A percentile compares a stretch with the other conserved stretches of the same genome.
These are phyloP conservation scores for Brienomyrus brachyistius DNA, from an alignment of 2,113 vertebrate genomes.

Conservation along the genomic window DNA sequence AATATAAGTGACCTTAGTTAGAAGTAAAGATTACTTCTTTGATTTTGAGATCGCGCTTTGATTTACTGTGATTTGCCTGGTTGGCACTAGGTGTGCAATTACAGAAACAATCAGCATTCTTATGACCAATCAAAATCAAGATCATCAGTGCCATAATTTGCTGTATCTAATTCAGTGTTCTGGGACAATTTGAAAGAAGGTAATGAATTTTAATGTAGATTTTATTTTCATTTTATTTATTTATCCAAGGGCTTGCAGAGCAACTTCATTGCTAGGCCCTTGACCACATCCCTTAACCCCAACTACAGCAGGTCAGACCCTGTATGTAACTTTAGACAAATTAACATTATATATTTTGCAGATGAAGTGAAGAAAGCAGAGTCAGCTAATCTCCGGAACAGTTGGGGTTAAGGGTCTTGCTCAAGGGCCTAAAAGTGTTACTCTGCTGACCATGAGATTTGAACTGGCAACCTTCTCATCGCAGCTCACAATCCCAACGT, in stretches of 20 bases:
- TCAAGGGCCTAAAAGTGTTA: not conserved
- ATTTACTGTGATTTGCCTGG: not conserved
- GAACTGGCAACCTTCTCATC: not conserved
- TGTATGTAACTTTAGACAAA: not conserved
- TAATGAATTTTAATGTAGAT: not conserved
- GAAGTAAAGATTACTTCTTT: not conserved
- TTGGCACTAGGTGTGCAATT: not conserved
- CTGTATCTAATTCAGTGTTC: not conserved
- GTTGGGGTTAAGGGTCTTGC: not conserved
- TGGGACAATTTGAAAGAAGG: not conserved
- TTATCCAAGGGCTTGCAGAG: not conserved
- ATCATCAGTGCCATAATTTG: not conserved
- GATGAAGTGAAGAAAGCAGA: not conserved
- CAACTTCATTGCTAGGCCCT: not conserved
- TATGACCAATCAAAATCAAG: not conserved
- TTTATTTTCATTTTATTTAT: not conserved
- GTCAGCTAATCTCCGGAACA: not conserved
- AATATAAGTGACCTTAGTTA: not conserved
- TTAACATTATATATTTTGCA: not conserved
- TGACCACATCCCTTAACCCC: not conserved
- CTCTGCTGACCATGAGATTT: not conserved
- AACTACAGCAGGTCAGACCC: not conserved
- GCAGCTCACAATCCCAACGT: not conserved
- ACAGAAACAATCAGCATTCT: not conserved
- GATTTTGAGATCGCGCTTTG: not conserved